These are phyloP conservation scores for Prenolepis imparis DNA, from an alignment of 2,888 invertebrate genomes.

Conservation along the genomic window DNA sequence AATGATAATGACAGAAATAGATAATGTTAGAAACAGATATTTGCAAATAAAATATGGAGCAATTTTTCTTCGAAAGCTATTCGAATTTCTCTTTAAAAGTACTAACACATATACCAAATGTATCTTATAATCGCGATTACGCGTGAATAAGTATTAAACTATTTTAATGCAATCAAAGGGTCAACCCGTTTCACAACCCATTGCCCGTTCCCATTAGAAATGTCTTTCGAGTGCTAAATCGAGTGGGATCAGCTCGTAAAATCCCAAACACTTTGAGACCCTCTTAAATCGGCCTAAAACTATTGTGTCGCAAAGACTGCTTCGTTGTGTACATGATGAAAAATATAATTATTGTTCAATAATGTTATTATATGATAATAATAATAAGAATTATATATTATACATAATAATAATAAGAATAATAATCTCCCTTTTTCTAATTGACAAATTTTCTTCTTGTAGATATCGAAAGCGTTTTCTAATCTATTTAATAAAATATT, in stretches of 20 bases:
- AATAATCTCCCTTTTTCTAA: too few species aligned
- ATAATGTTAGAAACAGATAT: neutral
- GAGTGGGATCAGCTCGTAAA: slow-evolving; percentile 75
- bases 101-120: neutral
- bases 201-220: slow-evolving; percentile 82
- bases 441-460: too few species aligned
- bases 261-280: slow-evolving; percentile 68
- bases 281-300: slow-evolving; percentile 69
- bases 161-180: slow-evolving; percentile 85
- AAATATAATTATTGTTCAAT: neutral
- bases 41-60: neutral
- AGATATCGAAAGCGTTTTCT: neutral
- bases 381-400: neutral
- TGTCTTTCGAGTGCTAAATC: slow-evolving; percentile 77
- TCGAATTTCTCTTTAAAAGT: slow-evolving; percentile 1
- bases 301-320: neutral
- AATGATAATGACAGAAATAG: too few species aligned
- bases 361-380: neutral
- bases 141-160: slow-evolving; percentile 79
- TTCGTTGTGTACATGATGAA: neutral
- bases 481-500: neutral
- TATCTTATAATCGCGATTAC: neutral
- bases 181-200: slow-evolving; percentile 79
- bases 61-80: neutral
- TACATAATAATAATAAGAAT: neutral